A percentile compares a stretch with the other conserved stretches of the same genome.
Evolutionary conservation across 2,888 invertebrate genomes (phyloP).

Genomic region (Scaptomyza caliginosa): DNA sequence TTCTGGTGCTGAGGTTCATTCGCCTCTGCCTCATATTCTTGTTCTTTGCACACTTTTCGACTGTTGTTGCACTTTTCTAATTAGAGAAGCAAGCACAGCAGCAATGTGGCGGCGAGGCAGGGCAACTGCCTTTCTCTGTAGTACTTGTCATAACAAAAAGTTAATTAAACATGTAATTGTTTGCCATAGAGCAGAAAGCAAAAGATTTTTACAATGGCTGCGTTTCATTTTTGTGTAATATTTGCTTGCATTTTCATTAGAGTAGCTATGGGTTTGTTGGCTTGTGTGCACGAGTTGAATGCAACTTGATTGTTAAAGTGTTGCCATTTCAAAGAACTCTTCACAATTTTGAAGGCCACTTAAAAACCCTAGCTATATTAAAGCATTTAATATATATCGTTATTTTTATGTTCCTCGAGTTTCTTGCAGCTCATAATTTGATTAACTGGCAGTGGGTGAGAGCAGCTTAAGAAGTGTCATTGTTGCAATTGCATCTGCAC

Average conservation of each 20-base stretch:
- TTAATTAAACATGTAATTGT: constrained; percentile 78
- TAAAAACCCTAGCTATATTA: not conserved
- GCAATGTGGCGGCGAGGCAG: not conserved
- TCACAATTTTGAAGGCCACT: not conserved
- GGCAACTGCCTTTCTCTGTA: constrained; percentile 6
- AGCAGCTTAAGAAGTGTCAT: constrained; percentile 17
- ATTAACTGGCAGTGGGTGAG: constrained; percentile 19
- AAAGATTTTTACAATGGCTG: constrained; percentile 45
- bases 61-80: constrained; percentile 28
- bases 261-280: constrained; percentile 12
- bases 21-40: constrained; percentile 10
- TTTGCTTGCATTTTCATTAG: constrained; percentile 1
- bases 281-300: not conserved
- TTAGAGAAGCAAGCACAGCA: constrained; percentile 20
- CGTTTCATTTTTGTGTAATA: constrained; percentile 9
- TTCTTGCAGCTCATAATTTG: constrained; percentile 11
- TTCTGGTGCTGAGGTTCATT: constrained; percentile 27
- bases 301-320: not conserved
- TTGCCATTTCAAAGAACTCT: not conserved
- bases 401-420: not conserved
- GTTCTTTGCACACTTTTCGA: not conserved
- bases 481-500: constrained; percentile 24
- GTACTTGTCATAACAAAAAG: constrained; percentile 69
- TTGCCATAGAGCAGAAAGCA: constrained; percentile 47
- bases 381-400: not conserved